phyloP scores from a whole-genome alignment of 2,113 vertebrate genomes.

The Macquaria australasica region DNA sequence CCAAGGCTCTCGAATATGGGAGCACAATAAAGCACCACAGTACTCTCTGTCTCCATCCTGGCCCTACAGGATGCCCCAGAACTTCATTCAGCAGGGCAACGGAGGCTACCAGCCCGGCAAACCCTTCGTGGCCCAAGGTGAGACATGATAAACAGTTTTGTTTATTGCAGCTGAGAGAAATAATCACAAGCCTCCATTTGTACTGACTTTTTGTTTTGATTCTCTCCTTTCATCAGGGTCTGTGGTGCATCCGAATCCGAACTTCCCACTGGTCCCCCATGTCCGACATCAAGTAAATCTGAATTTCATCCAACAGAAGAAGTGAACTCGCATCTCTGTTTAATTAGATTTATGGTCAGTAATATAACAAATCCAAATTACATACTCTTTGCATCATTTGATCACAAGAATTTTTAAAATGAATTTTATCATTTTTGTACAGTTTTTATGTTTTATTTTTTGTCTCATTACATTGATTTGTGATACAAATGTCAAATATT shows the following conservation, averaged over 20 bases:
- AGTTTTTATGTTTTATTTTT: slow-evolving; percentile 91
- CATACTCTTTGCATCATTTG: slow-evolving; percentile 76
- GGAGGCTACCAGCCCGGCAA: slow-evolving; percentile 91
- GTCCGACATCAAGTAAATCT: slow-evolving; percentile 92
- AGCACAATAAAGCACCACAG: slow-evolving; percentile 88
- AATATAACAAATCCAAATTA: slow-evolving; percentile 53
- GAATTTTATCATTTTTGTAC: slow-evolving; percentile 99
- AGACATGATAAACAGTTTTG: background rate
- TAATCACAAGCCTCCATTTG: background rate
- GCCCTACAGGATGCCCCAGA: slow-evolving; percentile 95
- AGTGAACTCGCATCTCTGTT: slow-evolving; percentile 87
- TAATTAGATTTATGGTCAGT: slow-evolving; percentile 71
- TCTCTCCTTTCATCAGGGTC: slow-evolving; percentile 83
- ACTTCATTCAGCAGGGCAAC: slow-evolving; percentile 94
- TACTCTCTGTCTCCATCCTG: slow-evolving; percentile 92
- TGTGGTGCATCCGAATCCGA: slow-evolving; percentile 91
- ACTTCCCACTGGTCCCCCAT: slow-evolving; percentile 92
- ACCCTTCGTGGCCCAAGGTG: slow-evolving; percentile 93
- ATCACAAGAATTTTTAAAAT: slow-evolving; percentile 85
- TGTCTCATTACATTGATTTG: slow-evolving; percentile 93
- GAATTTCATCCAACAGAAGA: slow-evolving; percentile 98
- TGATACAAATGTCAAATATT: slow-evolving; percentile 99
- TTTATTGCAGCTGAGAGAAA: background rate
- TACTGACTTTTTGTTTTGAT: background rate
- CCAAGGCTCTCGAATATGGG: slow-evolving; percentile 91